Evolutionary conservation across 37 sponge, comb jelly and placozoan genomes (phyloP), one percentile per base, ranked within the genome.

Genomic region (Petrosia ficiformis): DNA sequence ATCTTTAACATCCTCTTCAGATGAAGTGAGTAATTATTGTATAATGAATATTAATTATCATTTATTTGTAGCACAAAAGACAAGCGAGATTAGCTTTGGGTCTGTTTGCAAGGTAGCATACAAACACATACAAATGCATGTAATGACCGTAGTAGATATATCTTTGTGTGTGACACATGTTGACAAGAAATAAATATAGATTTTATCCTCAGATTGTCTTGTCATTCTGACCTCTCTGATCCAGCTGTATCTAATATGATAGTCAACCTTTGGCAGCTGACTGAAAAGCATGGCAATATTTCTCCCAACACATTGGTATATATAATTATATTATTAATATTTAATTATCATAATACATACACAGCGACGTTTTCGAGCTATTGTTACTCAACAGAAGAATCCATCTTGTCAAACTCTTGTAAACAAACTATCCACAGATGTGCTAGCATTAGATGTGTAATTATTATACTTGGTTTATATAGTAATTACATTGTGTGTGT

Each of bases 231-330:
- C 6, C 2, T 81, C 5, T 33, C 44, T 41, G 63, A 61, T 61
- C 63, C 80, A 8, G 79, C 67, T 37, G 78, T 37, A 3, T 57
- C 82, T 38, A 72, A 72, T 26, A 31, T 81, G 25, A 52, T 81
- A 8, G 71, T 74, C 43, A 89, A 89, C 72, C 71, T 89, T 5
- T 89, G 89, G 89, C 83, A 66, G 70, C 37, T 84, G 41, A 69
- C 85, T 24, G 44, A 56, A 35, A 82, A 73, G 31, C 79, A 78
- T 41, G 37, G 57, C 19, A 28, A 24, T 28, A 10, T 77, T n/a
- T 73, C 72, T 29, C 11, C 35, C 31, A 70, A 77, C 40, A 14
- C 82, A n/a, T 33, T 77, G 70, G 89, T 88, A n/a, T n/a, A n/a
- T n/a, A n/a, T n/a, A n/a, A n/a, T n/a, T n/a, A n/a, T n/a, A n/a